phyloP scores from a whole-genome alignment of 2,888 invertebrate genomes.

The Mamestra brassicae region DNA sequence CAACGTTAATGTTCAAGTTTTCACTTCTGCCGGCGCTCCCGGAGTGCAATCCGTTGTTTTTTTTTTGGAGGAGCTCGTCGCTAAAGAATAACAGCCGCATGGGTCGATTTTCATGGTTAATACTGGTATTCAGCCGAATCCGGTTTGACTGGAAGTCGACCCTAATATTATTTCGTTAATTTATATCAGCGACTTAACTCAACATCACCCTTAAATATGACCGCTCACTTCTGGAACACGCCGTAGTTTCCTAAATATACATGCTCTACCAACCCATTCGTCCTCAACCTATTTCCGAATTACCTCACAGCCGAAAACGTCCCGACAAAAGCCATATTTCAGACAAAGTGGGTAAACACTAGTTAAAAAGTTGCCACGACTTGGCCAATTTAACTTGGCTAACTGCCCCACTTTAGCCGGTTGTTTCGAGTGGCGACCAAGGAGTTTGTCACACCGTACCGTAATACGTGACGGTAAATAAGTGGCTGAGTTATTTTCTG shows the following conservation, averaged over 20 bases:
- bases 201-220: no score
- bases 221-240: no score
- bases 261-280: background rate
- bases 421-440: slow-evolving; percentile 50
- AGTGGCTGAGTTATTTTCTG: slow-evolving; percentile 31
- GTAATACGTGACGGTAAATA: slow-evolving; percentile 51
- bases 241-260: slow-evolving; percentile 10
- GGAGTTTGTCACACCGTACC: slow-evolving; percentile 56
- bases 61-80: no score
- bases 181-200: no score
- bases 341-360: slow-evolving; percentile 53
- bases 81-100: no score
- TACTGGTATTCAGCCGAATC: no score
- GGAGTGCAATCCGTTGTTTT: no score
- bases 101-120: no score
- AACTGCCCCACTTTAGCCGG: slow-evolving; percentile 66
- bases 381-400: slow-evolving; percentile 70
- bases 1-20: no score
- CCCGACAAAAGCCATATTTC: slow-evolving; percentile 59
- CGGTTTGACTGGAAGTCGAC: no score
- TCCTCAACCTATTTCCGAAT: slow-evolving; percentile 20
- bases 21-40: no score
- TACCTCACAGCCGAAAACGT: slow-evolving; percentile 29
- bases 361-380: slow-evolving; percentile 63
- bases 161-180: no score